Percentiles rank a stretch among this genome's conserved stretches.
Conservation (phyloP, 2,797 vertebrate genomes). For the Cephalopachus bancanus region DNA sequence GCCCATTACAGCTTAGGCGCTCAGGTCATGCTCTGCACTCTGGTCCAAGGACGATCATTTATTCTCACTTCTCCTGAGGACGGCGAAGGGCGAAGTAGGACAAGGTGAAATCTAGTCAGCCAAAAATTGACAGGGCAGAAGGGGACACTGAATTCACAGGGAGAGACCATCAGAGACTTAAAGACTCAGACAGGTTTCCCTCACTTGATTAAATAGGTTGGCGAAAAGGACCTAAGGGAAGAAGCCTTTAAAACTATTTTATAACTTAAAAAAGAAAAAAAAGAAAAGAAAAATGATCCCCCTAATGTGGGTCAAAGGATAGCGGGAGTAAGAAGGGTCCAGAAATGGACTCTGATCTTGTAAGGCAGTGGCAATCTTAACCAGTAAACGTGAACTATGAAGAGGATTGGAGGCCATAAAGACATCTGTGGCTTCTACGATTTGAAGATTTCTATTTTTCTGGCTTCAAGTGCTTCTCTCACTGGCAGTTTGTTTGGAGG, state of each 20-base stretch:
- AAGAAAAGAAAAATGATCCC: neutral
- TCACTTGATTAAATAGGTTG: neutral
- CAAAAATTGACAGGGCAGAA: neutral
- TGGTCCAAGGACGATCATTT: rapidly evolving
- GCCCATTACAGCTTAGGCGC: too few relatives aligned
- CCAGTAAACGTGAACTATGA: neutral
- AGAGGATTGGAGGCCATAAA: neutral
- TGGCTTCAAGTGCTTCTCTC: neutral
- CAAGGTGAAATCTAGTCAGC: neutral
- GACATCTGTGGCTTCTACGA: rapidly evolving
- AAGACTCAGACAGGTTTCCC: neutral
- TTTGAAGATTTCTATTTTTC: neutral
- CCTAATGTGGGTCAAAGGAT: neutral
- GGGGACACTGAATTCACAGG: rapidly evolving
- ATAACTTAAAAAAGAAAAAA: neutral
- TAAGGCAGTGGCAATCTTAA: neutral
- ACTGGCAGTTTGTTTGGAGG: too few relatives aligned
- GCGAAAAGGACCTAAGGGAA: neutral
- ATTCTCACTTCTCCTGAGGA: neutral
- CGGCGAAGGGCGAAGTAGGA: too few relatives aligned
- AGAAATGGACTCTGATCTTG: neutral
- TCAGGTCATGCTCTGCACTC: too few relatives aligned
- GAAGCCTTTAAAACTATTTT: rapidly evolving
- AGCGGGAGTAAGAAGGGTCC: too few relatives aligned
- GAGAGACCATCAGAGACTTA: neutral